Conservation (phyloP, 2,113 vertebrate genomes). For the Petrocephalus microphthalmus region DNA sequence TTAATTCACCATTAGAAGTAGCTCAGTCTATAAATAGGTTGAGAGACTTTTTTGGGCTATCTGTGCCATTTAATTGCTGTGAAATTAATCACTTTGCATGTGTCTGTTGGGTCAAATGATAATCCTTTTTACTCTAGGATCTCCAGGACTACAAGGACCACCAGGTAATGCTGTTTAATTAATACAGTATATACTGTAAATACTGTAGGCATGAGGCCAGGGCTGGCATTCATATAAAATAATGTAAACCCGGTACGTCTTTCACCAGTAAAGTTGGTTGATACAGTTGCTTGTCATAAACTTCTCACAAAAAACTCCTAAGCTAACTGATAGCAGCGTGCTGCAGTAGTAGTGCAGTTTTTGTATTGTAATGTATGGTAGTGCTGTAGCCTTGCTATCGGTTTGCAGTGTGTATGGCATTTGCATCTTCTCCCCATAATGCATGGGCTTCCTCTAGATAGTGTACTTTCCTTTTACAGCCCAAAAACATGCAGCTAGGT, state of each 20-base stretch:
- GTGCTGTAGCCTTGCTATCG: background rate
- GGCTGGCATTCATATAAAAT: background rate
- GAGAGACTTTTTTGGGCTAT: background rate
- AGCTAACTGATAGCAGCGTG: background rate
- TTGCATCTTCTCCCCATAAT: background rate
- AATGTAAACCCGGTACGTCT: background rate
- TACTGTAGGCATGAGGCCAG: background rate
- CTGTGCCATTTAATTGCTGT: background rate
- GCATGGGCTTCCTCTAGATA: background rate
- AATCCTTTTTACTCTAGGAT: conserved; percentile 57
- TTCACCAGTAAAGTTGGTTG: background rate
- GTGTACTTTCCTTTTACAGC: background rate
- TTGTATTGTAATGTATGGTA: background rate
- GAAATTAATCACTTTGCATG: background rate
- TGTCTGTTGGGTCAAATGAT: background rate
- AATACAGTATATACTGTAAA: background rate
- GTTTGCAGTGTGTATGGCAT: background rate
- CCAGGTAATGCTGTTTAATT: conserved; percentile 65
- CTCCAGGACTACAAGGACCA: conserved; percentile 79
- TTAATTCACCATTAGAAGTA: background rate
- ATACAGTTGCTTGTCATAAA: background rate
- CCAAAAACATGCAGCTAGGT: background rate
- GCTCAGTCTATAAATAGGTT: background rate
- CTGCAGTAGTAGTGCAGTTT: background rate
- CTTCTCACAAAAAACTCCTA: background rate